These are phyloP conservation scores for Chaenocephalus aceratus DNA, from an alignment of 2,113 vertebrate species.

Conservation along the genomic window DNA sequence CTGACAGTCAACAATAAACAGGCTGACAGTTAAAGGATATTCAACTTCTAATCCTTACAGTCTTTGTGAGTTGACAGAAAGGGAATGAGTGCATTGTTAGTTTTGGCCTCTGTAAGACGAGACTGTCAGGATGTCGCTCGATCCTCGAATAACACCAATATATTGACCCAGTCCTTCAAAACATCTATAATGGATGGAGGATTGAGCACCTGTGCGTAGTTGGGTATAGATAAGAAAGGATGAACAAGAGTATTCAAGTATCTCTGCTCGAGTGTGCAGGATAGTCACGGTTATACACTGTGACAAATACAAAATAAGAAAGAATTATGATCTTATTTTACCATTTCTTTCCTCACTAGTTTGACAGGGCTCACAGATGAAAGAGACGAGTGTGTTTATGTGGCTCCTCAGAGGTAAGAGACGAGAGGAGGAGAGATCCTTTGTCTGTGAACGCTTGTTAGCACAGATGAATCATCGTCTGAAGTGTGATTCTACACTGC, in stretches of 20 bases:
- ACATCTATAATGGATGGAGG: conserved; percentile 2
- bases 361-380: conserved; percentile 28
- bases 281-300: neutral
- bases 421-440: conserved; percentile 23
- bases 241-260: neutral
- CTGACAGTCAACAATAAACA: conserved; percentile 15
- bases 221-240: neutral
- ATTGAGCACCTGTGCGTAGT: neutral
- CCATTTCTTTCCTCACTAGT: neutral
- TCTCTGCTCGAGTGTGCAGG: neutral
- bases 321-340: neutral
- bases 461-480: conserved; percentile 55
- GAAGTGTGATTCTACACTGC: conserved; percentile 46
- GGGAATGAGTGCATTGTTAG: conserved; percentile 12
- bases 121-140: neutral
- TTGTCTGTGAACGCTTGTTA: conserved; percentile 52
- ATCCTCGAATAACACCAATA: neutral
- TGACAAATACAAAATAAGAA: neutral
- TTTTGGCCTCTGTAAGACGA: conserved; percentile 2
- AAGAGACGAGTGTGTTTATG: conserved; percentile 34
- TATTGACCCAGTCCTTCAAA: neutral
- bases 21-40: conserved; percentile 13
- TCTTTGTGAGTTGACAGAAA: conserved; percentile 14
- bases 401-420: conserved; percentile 24
- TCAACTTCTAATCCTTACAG: conserved; percentile 27